phyloP scores from a whole-genome alignment of 64 coral and sea anemone species.

The Hydrozoanthus tunicans region DNA sequence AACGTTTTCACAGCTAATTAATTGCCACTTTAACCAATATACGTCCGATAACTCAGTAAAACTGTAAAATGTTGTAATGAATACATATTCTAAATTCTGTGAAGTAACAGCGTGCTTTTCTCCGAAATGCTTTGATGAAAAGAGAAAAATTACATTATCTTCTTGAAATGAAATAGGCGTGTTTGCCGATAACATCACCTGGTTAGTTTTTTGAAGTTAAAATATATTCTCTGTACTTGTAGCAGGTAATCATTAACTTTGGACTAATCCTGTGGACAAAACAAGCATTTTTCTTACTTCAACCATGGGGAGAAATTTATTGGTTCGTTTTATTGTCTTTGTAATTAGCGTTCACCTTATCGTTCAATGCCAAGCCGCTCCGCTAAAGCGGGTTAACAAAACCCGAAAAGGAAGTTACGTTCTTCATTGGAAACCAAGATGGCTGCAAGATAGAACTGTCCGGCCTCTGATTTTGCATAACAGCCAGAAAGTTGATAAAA shows the following conservation, averaged over 20 bases:
- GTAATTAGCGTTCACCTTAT: neutral
- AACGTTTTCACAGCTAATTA: too few species aligned
- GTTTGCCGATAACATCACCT: neutral
- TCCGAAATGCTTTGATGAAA: neutral
- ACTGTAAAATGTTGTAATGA: too few species aligned
- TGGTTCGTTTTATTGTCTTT: neutral
- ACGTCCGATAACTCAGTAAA: too few species aligned
- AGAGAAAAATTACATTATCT: neutral
- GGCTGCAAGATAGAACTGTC: neutral
- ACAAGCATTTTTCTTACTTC: neutral
- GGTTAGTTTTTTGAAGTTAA: neutral
- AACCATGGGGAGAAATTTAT: neutral
- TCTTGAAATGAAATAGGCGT: slow-evolving; percentile 25
- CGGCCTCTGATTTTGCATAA: too few species aligned
- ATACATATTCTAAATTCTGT: too few species aligned
- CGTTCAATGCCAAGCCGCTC: neutral
- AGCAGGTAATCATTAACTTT: neutral
- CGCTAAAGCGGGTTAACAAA: neutral
- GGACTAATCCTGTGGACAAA: neutral
- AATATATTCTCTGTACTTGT: neutral
- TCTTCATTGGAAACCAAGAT: slow-evolving; percentile 12
- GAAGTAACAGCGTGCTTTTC: too few species aligned
- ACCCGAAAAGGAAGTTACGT: neutral
- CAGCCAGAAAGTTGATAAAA: neutral
- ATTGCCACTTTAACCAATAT: too few species aligned